These are phyloP conservation scores for Bursaphelenchus okinawaensis DNA, from an alignment of 2,888 invertebrate species.

Conservation along the genomic window DNA sequence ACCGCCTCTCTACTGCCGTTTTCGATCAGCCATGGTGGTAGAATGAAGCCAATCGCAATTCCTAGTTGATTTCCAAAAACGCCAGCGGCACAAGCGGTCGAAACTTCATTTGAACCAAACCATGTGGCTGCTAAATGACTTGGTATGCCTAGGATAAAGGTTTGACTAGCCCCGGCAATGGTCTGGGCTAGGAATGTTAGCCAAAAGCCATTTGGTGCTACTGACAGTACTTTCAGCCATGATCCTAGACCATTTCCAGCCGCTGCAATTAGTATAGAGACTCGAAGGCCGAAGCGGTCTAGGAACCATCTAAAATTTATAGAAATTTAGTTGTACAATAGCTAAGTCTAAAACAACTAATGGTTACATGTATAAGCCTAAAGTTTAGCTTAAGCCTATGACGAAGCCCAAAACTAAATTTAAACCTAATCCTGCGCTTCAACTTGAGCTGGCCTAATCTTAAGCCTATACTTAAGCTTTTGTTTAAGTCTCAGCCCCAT, in stretches of 20 bases:
- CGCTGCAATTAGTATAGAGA: constrained; percentile 75
- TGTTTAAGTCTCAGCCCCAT: no score
- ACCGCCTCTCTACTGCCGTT: constrained; percentile 66
- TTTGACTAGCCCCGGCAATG: constrained; percentile 66
- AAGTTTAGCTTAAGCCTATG: no score
- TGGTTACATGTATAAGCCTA: no score
- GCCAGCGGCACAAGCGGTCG: constrained; percentile 91
- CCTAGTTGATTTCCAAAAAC: constrained; percentile 95
- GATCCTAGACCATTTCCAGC: constrained; percentile 78
- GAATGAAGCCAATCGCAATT: constrained; percentile 65
- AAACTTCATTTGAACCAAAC: constrained; percentile 87
- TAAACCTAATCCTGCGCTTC: no score
- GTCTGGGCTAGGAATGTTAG: constrained; percentile 84
- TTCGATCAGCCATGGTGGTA: constrained; percentile 69
- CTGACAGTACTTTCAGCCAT: constrained; percentile 71
- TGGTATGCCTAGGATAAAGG: constrained; percentile 79
- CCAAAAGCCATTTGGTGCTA: constrained; percentile 73
- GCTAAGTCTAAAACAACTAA: no score
- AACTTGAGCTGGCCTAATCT: no score
- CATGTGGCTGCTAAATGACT: constrained; percentile 86
- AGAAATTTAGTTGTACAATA: no score
- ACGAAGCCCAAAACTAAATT: no score
- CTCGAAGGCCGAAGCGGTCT: constrained; percentile 80
- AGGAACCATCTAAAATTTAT: constrained; percentile 69
- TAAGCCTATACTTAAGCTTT: no score